These are phyloP conservation scores for Drosophila ironensis DNA, from an alignment of 1,140 invertebrate species.

Conservation along the genomic window DNA sequence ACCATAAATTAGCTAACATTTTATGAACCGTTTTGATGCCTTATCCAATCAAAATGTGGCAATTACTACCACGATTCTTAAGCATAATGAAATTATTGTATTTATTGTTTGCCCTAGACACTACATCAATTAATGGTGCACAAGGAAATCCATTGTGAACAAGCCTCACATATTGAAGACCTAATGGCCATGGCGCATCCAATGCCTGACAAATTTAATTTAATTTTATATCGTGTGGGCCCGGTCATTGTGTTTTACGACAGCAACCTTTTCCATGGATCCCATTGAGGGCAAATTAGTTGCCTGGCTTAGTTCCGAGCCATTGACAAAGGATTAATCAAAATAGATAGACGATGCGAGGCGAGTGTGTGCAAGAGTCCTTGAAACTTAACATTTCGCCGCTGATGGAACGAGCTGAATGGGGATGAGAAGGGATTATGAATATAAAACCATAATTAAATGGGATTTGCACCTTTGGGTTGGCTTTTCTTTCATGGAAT, in stretches of 20 bases:
- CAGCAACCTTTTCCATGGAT: slow-evolving; percentile 17
- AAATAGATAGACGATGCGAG: slow-evolving; percentile 40
- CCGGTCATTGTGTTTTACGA: slow-evolving; percentile 47
- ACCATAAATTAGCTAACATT: too few relatives aligned
- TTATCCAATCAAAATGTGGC: too few relatives aligned
- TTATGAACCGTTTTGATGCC: too few relatives aligned
- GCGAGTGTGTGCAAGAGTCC: slow-evolving; percentile 14
- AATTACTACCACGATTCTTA: too few relatives aligned
- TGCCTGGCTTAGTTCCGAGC: slow-evolving; percentile 46
- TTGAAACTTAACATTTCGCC: slow-evolving; percentile 34
- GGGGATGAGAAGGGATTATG: slow-evolving; percentile 50
- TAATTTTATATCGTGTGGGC: slow-evolving; percentile 36
- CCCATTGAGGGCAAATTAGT: slow-evolving; percentile 56
- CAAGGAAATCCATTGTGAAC: neutral
- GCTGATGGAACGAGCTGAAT: neutral
- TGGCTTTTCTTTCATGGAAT: slow-evolving; percentile 11
- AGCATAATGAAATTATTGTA: too few relatives aligned
- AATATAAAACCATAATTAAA: slow-evolving; percentile 66
- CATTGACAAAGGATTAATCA: slow-evolving; percentile 65
- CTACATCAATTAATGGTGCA: too few relatives aligned
- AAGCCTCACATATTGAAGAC: neutral
- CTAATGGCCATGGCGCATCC: neutral
- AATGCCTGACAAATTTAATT: slow-evolving; percentile 44
- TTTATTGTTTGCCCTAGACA: too few relatives aligned
- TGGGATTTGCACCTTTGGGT: slow-evolving; percentile 59